Base-by-base conservation (phyloP, 2,888 invertebrate genomes). In the Diplazon laetatorius region DNA sequence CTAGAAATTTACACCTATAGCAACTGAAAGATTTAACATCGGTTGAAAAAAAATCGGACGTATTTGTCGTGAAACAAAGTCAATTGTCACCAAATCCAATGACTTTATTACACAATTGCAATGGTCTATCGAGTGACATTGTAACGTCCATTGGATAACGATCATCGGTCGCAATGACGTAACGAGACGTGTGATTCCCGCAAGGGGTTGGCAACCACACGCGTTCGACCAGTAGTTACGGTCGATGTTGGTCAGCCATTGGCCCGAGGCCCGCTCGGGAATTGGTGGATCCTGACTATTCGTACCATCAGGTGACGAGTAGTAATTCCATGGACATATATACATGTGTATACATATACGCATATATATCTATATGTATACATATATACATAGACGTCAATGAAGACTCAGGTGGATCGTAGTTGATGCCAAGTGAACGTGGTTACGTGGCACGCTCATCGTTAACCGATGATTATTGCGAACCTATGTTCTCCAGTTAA, bases 191-290 rank as follows among this genome's bases (percentile, higher is more conserved):
- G 66, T 44, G 76, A 76, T 66, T 59, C 60, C 71, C 71, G 70
- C 65, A 65, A 70, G 65, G 52, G 65, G 42, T 18, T 30, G n/a
- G 46, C 25, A 46, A 42, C 62, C 39, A 52, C 22, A 9, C 25
- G 25, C 16, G 25, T 20, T 4, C 44, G 42, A 20, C 50, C 76
- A 76, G 76, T 76, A 71, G 60, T 70, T 76, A 76, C 60, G 66
- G 66, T 66, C 71, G 30, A 52, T 25, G 59, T 60, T 71, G 71
- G 76, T 71, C 71, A 60, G 76, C 76, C 76, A 71, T 71, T 48
- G 76, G 55, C 35, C 50, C 50, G 59, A 65, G 30, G 35, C 52
- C 20, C 70, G 57, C 14, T 9, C 18, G 76, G 50, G 70, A 65
- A 76, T 76, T 76, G 63, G 55, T 66, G 66, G 52, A 30, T 37